A percentile compares a stretch with the other conserved stretches of the same genome.
Conservation (phyloP, 2,797 vertebrate genomes). For the Spheniscus humboldti region DNA sequence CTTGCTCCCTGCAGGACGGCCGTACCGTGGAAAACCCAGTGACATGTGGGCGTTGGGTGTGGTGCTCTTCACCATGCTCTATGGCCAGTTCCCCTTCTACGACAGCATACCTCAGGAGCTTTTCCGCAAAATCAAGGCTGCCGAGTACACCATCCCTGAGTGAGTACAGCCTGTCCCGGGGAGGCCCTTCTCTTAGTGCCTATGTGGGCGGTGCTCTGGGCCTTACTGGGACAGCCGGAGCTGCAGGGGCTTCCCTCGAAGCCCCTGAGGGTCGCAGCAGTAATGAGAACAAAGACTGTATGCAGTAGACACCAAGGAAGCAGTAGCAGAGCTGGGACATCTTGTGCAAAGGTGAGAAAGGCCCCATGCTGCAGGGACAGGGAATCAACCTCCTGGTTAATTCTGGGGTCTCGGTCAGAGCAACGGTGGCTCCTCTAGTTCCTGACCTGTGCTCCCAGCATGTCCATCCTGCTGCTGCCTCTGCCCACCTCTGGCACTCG, state of each 20-base stretch:
- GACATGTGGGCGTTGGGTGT: slow-evolving; percentile 99
- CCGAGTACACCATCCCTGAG: slow-evolving; percentile 98
- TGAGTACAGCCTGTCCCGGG: slow-evolving; percentile 72
- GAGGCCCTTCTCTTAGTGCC: not conserved
- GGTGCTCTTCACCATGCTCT: slow-evolving; percentile 98
- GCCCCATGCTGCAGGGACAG: not conserved
- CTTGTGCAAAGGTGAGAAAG: not conserved
- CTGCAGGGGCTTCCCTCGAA: not conserved
- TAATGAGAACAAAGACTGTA: not conserved
- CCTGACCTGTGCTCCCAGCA: not conserved
- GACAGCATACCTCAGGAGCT: slow-evolving; percentile 99
- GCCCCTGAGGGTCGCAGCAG: not conserved
- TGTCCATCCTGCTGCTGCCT: fast-evolving
- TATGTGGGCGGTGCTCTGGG: not conserved
- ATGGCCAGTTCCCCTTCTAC: slow-evolving; percentile 98
- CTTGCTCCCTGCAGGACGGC: slow-evolving; percentile 80
- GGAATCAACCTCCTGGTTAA: not conserved
- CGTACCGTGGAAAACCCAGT: slow-evolving; percentile 95
- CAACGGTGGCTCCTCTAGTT: not conserved
- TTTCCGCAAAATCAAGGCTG: slow-evolving; percentile 99
- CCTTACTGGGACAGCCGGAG: not conserved
- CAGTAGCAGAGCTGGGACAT: not conserved
- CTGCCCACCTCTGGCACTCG: fast-evolving
- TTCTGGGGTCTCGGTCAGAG: not conserved
- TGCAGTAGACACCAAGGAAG: not conserved